A percentile compares a stretch with the other conserved stretches of the same genome.
Evolutionary conservation across 2,797 vertebrate genomes (phyloP).

Genomic region (Dermochelys coriacea): DNA sequence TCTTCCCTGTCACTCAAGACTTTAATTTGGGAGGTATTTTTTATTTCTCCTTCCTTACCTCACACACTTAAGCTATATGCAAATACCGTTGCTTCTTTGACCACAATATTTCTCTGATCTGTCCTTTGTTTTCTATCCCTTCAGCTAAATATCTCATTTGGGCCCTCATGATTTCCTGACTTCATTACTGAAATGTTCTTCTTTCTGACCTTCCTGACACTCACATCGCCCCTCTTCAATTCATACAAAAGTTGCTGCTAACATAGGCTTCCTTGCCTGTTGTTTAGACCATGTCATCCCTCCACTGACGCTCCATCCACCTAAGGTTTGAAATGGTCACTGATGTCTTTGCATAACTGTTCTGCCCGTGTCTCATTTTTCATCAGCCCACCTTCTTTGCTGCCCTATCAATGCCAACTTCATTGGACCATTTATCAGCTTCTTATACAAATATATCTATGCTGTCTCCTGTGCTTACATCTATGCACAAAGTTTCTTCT

Average conservation of each 20-base stretch:
- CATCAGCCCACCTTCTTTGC: background rate
- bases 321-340: background rate
- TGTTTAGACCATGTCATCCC: background rate
- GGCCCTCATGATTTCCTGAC: background rate
- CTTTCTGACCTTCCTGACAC: background rate
- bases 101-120: background rate
- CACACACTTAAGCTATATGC: rapidly evolving
- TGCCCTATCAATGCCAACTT: background rate
- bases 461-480: background rate
- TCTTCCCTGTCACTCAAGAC: background rate
- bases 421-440: background rate
- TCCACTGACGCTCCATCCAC: background rate
- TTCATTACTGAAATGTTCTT: rapidly evolving
- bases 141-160: background rate
- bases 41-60: background rate
- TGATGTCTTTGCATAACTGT: background rate
- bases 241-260: background rate
- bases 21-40: background rate
- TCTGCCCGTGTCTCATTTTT: background rate
- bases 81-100: background rate
- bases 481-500: background rate
- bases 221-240: rapidly evolving
- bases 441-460: background rate
- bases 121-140: background rate
- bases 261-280: background rate